Evolutionary conservation across 2,888 invertebrate species (phyloP), one percentile per base, ranked within the genome.

Genomic region (Trissolcus brochymenae): DNA sequence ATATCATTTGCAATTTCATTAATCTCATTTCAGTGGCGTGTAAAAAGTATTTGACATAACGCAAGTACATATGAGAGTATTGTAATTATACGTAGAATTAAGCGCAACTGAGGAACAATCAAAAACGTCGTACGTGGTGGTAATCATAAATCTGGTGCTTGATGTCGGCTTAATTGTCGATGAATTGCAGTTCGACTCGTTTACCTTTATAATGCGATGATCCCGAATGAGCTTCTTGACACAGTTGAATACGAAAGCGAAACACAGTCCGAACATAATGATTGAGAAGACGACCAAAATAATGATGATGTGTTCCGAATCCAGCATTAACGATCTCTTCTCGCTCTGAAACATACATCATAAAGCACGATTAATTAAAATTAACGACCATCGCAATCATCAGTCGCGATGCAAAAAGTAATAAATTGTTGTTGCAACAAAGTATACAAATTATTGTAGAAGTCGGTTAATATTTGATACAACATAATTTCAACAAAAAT

Each of bases 211-310:
- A 83, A 95, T 94, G 84, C 94, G 93, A 86, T 96, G 96, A 90
- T 97, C 96, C 87, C 95, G 93, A 84, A 95, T 92, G 46, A 97
- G 92, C 87, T 97, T 97, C 82, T 94, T 92, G 80, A 95, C 92
- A 89, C 97, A 97, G 86, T 96, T 96, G 90, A 95, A 95, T 79
- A 96, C 91, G 89, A 97, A 96, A 50, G 96, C 95, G 86, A 95
- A 93, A 86, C 95, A 95, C 94, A 97, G 95, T 29, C 96, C 96
- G 50, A 94, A 94, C 64, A 97, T 92, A 79, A 97, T 96, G 70
- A 96, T 90, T 19, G 95, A 95, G 89, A 97, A 97, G 71, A 97
- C 94, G 29, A 96, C 93, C 86, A 97, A 92, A 80, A 97, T 97
- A 84, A 96, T 95, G 87, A 95, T 91, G 86, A 97, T 95, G 88